A percentile compares a stretch with the other conserved stretches of the same genome.
phyloP scores from a whole-genome alignment of 2,888 invertebrate species.

The Seira musarum region DNA sequence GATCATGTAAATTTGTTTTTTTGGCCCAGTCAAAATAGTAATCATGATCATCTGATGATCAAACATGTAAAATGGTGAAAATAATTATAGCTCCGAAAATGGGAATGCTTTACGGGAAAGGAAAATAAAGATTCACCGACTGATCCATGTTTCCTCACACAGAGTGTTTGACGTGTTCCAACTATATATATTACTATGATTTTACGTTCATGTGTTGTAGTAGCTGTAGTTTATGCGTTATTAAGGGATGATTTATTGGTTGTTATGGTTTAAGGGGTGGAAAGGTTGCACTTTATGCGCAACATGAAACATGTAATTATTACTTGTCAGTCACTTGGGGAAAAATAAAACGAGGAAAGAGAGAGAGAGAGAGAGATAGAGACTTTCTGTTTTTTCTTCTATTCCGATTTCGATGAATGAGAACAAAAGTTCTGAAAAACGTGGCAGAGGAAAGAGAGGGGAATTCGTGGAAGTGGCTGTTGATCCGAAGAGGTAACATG shows the following conservation, averaged over 20 bases:
- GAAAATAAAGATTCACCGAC: background rate
- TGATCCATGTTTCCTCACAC: no score
- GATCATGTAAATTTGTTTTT: background rate
- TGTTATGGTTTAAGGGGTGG: constrained; percentile 61
- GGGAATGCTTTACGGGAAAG: background rate
- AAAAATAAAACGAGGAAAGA: background rate
- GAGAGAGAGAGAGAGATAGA: background rate
- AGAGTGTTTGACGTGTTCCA: no score
- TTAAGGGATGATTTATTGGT: constrained; percentile 61
- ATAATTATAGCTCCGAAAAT: constrained; percentile 42
- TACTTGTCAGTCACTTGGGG: constrained; percentile 45
- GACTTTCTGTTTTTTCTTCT: no score
- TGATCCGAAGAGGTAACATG: constrained; percentile 17
- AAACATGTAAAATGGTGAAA: constrained; percentile 43
- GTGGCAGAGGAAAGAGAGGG: constrained; percentile 11
- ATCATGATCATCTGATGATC: constrained; percentile 1
- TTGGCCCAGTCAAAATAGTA: background rate
- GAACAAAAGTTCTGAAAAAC: background rate
- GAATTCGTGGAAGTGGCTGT: constrained; percentile 45
- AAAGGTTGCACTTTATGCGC: constrained; percentile 61
- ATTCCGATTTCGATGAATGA: no score
- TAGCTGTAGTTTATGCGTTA: constrained; percentile 27
- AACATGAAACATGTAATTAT: constrained; percentile 63
- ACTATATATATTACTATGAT: background rate
- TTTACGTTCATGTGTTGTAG: no score